These are phyloP conservation scores for Papilio glaucus DNA, from an alignment of 1,140 invertebrate species.

Conservation along the genomic window DNA sequence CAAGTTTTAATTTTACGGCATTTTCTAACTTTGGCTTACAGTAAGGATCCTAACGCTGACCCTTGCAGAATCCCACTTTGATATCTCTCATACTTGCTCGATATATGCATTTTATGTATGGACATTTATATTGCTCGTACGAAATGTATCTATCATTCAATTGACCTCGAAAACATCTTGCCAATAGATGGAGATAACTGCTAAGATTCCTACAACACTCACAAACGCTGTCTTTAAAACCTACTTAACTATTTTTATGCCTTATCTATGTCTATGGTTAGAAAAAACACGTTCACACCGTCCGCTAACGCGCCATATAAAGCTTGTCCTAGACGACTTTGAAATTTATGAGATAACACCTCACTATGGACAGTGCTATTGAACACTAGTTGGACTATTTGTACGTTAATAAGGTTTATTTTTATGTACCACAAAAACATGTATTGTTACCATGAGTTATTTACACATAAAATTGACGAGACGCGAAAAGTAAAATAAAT, in stretches of 20 bases:
- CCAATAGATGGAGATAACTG: background rate
- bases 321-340: constrained; percentile 6
- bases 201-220: background rate
- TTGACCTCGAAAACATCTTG: background rate
- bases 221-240: too few species aligned
- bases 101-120: background rate
- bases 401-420: background rate
- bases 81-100: background rate
- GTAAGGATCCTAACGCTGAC: too few species aligned
- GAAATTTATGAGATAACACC: background rate
- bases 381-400: background rate
- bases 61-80: background rate
- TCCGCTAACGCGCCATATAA: background rate
- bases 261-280: background rate
- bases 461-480: background rate
- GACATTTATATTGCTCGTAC: too few species aligned
- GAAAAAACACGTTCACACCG: background rate
- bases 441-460: background rate
- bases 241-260: background rate
- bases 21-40: too few species aligned
- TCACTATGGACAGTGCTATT: background rate
- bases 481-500: background rate
- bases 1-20: too few species aligned
- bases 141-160: background rate
- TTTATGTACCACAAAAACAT: background rate